phyloP scores from a whole-genome alignment of 2,888 invertebrate species.

The Galeopsomyia nigrocyanea region DNA sequence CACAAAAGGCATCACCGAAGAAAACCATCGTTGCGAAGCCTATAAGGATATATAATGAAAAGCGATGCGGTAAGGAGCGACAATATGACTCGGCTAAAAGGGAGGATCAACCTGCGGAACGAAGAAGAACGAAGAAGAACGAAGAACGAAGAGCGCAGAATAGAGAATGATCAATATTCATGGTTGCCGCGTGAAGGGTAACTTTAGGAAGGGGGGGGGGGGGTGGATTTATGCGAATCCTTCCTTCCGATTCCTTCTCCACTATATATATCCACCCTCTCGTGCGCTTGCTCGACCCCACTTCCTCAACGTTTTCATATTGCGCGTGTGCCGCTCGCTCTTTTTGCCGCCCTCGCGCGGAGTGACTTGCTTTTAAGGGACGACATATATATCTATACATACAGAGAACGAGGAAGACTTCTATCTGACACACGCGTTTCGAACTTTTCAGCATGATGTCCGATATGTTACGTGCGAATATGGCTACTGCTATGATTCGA shows the following conservation, averaged over 20 bases:
- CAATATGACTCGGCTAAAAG: constrained; percentile 40
- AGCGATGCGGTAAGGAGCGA: constrained; percentile 24
- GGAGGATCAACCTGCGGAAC: constrained; percentile 30
- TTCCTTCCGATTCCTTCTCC: constrained; percentile 53
- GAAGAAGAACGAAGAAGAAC: constrained; percentile 4
- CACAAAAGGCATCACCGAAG: not conserved
- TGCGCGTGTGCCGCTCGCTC: not conserved
- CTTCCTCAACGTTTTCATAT: constrained; percentile 5
- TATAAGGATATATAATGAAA: constrained; percentile 31
- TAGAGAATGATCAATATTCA: constrained; percentile 67
- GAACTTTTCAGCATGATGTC: no score
- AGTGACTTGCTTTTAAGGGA: constrained; percentile 14
- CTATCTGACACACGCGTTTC: no score
- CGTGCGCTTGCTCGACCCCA: constrained; percentile 39
- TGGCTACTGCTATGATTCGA: no score
- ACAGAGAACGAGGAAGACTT: no score
- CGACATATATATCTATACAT: no score
- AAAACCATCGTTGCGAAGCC: not conserved
- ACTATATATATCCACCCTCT: constrained; percentile 41
- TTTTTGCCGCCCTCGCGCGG: constrained; percentile 6
- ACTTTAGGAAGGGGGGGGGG: constrained; percentile 55
- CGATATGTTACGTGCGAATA: no score
- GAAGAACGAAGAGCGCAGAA: constrained; percentile 54
- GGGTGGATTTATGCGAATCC: constrained; percentile 66
- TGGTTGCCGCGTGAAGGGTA: constrained; percentile 54